Conservation (phyloP, 2,113 vertebrate species). For the Indicator indicator region DNA sequence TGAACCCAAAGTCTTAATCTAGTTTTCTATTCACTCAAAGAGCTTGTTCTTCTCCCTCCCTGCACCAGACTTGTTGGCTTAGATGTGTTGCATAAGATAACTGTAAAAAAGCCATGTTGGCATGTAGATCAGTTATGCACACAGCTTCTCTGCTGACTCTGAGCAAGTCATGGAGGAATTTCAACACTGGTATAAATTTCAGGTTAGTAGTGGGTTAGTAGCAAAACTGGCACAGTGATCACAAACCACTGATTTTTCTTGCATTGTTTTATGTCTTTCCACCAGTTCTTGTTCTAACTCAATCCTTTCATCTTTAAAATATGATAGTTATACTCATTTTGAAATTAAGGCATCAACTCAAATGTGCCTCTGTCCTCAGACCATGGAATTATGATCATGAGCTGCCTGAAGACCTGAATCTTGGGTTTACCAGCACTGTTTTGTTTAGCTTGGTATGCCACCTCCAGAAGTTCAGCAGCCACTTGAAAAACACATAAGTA, state of each 20-base stretch:
- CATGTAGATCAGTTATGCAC: not conserved
- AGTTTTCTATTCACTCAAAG: not conserved
- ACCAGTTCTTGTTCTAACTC: not conserved
- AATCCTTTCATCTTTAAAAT: not conserved
- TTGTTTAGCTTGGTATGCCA: not conserved
- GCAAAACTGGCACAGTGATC: not conserved
- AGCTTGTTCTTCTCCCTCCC: not conserved
- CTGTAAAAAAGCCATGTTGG: not conserved
- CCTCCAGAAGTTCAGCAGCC: not conserved
- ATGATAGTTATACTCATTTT: not conserved
- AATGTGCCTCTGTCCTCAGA: not conserved
- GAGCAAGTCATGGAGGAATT: not conserved
- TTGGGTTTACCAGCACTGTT: not conserved
- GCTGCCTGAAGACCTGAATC: not conserved
- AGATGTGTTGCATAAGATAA: not conserved
- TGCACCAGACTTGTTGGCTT: not conserved
- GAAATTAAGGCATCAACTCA: not conserved
- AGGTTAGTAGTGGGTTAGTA: not conserved
- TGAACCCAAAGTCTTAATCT: not conserved
- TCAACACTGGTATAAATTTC: not conserved
- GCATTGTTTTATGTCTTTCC: not conserved
- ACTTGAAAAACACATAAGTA: not conserved
- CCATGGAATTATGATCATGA: not conserved
- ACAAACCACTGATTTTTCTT: not conserved
- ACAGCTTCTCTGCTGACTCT: not conserved